Conservation (phyloP, 1,140 invertebrate genomes). For the Lethrus apterus region DNA sequence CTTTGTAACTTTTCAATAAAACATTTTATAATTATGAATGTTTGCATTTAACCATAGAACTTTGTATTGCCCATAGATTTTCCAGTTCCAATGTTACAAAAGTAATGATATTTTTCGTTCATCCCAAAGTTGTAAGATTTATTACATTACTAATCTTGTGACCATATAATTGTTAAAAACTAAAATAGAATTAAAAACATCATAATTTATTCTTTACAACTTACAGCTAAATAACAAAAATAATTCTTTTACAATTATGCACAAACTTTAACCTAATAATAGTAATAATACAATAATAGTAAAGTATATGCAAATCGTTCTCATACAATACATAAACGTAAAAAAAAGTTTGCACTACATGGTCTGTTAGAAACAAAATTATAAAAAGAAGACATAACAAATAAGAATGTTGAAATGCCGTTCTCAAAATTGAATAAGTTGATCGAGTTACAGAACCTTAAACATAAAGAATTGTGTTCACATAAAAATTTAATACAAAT, state of each 20-base stretch:
- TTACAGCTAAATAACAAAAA: conserved; percentile 11
- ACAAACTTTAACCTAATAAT: conserved; percentile 3
- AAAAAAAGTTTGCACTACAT: too few species aligned
- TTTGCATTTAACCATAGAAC: too few species aligned
- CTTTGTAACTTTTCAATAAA: too few species aligned
- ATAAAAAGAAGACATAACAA: background rate
- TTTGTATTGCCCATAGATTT: too few species aligned
- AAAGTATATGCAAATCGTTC: background rate
- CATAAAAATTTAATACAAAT: background rate
- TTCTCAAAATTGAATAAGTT: background rate
- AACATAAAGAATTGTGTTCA: background rate
- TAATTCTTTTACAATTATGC: conserved; percentile 9
- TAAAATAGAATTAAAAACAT: conserved; percentile 1
- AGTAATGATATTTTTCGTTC: too few species aligned
- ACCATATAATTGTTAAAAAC: conserved; percentile 1
- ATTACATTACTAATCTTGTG: too few species aligned
- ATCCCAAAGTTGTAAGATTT: too few species aligned
- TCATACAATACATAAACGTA: background rate
- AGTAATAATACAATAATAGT: conserved; percentile 4
- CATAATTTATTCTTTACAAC: conserved; percentile 10
- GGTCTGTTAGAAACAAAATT: background rate
- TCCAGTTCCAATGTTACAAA: too few species aligned
- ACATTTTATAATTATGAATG: too few species aligned
- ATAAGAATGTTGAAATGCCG: too few species aligned
- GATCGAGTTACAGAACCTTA: background rate